A percentile compares a stretch with the other conserved stretches of the same genome.
Evolutionary conservation across 2,888 invertebrate genomes (phyloP).

Genomic region (Epsilonema sp.): DNA sequence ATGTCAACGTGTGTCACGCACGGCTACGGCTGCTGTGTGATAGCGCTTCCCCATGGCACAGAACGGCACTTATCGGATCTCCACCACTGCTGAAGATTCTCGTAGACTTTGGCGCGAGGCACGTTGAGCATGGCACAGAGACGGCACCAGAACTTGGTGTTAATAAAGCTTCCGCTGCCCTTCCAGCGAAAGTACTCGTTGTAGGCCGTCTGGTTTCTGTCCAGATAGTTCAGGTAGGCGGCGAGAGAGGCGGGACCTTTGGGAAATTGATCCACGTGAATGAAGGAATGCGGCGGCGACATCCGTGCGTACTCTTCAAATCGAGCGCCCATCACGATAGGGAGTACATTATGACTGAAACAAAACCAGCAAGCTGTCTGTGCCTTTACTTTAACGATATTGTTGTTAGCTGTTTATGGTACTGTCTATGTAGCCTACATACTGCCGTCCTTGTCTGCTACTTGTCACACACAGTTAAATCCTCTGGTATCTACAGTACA

Average conservation of each 20-base stretch:
- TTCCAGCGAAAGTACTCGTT: conserved; percentile 87
- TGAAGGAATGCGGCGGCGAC: conserved; percentile 72
- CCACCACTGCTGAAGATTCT: conserved; percentile 82
- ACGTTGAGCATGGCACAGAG: conserved; percentile 56
- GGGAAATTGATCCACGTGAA: conserved; percentile 84
- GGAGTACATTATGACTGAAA: conserved; percentile 9
- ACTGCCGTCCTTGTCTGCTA: no score
- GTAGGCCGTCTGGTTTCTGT: conserved; percentile 66
- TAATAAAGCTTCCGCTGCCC: conserved; percentile 82
- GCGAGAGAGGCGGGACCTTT: conserved; percentile 59
- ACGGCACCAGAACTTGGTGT: conserved; percentile 82
- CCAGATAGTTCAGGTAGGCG: conserved; percentile 58
- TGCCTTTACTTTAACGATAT: no score
- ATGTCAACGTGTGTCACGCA: no score
- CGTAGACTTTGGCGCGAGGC: conserved; percentile 36
- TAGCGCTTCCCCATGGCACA: no score
- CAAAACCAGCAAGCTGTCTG: no score
- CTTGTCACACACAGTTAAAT: no score
- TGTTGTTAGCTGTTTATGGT: no score
- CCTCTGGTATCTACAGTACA: no score
- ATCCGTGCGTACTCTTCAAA: conserved; percentile 69
- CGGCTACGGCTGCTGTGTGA: no score
- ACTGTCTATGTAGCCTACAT: no score
- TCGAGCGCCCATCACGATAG: conserved; percentile 42
- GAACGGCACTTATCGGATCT: no score